A percentile compares a stretch with the other conserved stretches of the same genome.
phyloP scores from a whole-genome alignment of 2,888 invertebrate species.

The Tridacna gigas region DNA sequence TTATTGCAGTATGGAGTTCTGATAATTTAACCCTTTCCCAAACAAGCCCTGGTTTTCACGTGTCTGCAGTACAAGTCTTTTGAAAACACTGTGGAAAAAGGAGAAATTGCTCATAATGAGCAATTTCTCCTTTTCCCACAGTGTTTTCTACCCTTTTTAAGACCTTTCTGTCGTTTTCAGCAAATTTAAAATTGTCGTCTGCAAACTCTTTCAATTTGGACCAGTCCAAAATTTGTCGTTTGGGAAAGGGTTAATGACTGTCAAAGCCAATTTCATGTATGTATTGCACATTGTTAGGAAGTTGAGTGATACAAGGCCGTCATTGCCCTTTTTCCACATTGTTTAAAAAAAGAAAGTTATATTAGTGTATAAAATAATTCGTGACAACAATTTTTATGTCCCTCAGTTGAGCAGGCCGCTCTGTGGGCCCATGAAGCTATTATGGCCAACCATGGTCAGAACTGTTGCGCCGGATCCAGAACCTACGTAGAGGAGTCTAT shows the following conservation, averaged over 20 bases:
- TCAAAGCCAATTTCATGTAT: not conserved
- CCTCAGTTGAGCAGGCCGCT: constrained; percentile 78
- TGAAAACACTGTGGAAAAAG: not conserved
- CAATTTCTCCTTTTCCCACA: not conserved
- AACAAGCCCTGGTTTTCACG: not conserved
- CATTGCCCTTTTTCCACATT: too few species aligned
- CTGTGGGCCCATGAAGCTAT: constrained; percentile 89
- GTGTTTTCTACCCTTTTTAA: not conserved
- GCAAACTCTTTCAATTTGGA: too few species aligned
- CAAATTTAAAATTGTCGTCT: too few species aligned
- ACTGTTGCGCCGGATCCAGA: constrained; percentile 96
- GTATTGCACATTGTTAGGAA: too few species aligned
- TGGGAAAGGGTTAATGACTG: too few species aligned
- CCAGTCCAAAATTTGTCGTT: too few species aligned
- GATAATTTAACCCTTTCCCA: too few species aligned
- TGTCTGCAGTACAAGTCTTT: not conserved
- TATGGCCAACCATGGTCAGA: constrained; percentile 97
- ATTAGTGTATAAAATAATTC: too few species aligned
- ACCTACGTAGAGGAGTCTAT: constrained; percentile 95
- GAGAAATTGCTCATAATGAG: too few species aligned
- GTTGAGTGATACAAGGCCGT: not conserved
- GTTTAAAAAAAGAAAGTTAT: too few species aligned
- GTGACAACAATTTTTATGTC: not conserved
- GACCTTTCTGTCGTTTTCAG: too few species aligned
- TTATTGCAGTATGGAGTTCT: too few species aligned